Conservation (phyloP, 1,140 invertebrate genomes). For the Ceratoteleas bidentatus region DNA sequence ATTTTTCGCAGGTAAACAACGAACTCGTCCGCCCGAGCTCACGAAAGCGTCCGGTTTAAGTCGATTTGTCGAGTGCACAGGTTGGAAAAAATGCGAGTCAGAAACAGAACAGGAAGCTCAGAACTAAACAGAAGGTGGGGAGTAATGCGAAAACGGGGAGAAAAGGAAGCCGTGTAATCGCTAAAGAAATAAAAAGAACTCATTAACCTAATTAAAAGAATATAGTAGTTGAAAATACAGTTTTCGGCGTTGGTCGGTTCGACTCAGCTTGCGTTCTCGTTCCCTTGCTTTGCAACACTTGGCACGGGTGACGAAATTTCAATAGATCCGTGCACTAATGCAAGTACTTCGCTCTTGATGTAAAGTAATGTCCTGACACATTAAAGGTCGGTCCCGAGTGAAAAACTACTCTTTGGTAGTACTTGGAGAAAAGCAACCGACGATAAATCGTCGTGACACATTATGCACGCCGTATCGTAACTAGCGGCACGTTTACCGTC, state of each 20-base stretch:
- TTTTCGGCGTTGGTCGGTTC: slow-evolving; percentile 38
- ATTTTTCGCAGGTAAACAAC: too few relatives aligned
- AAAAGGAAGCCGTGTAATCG: slow-evolving; percentile 22
- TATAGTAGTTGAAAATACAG: slow-evolving; percentile 42
- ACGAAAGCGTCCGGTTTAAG: too few relatives aligned
- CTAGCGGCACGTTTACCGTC: slow-evolving; percentile 63
- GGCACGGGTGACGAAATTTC: slow-evolving; percentile 67
- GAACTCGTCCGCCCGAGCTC: too few relatives aligned
- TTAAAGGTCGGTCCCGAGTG: slow-evolving; percentile 66
- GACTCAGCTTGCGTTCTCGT: slow-evolving; percentile 28
- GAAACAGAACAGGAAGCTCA: neutral
- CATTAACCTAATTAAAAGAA: slow-evolving; percentile 64
- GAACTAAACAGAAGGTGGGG: neutral
- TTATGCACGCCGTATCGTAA: slow-evolving; percentile 68
- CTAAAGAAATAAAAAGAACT: slow-evolving; percentile 44
- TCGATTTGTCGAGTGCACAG: too few relatives aligned
- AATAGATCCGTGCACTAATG: slow-evolving; percentile 66
- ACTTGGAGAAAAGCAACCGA: slow-evolving; percentile 67
- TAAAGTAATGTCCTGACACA: slow-evolving; percentile 69
- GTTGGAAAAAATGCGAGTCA: neutral
- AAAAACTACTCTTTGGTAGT: slow-evolving; percentile 68
- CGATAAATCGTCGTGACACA: slow-evolving; percentile 65
- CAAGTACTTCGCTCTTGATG: slow-evolving; percentile 67
- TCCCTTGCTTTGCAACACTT: slow-evolving; percentile 52
- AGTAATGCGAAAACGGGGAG: neutral